Base-by-base conservation (phyloP, 1,140 invertebrate species). In the Oscheius sp. region DNA sequence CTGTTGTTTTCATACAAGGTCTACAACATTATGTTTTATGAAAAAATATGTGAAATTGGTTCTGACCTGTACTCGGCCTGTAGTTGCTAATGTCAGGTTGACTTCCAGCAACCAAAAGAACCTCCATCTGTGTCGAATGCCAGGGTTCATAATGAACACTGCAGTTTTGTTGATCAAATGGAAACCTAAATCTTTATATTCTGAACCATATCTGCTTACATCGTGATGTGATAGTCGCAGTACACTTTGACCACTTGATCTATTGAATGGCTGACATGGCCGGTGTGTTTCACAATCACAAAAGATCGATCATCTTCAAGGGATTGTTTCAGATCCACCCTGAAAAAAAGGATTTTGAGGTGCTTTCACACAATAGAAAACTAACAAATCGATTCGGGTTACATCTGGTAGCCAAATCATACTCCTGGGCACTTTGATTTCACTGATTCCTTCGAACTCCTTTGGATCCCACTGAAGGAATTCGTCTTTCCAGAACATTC, bases 331-430 rank as follows among this genome's bases (percentile, higher is more conserved):
- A 55, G 15, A 23, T 23, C 28, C 7, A 55, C 49, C 4, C 49
- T 55, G 28, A 23, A 55, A 23, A 23, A 55, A 7, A 55, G 7
- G 4, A 7, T 7, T 42, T 42, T n/a, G 15, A 55, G 7, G n/a
- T n/a, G n/a, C n/a, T n/a, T n/a, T n/a, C n/a, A n/a, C n/a, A n/a
- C n/a, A n/a, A n/a, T n/a, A n/a, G n/a, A n/a, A n/a, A 23, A 4
- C 49, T 23, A 20, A 55, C 49, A 55, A 26, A 26, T 55, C 49
- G 4, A 55, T 55, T 13, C 49, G 49, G 4, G 49, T 55, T 7
- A 55, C 49, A 55, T 55, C 49, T 4, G 49, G 49, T 20, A 55
- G 49, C 49, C 49, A 55, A 23, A 55, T 55, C 49, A 55, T 55
- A 13, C 7, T 13, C 23, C 49, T 7, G 15, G 49, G 49, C 28